Evolutionary conservation across 1,140 invertebrate genomes (phyloP), one percentile per base, ranked within the genome.

Genomic region (Drosophila insularis): DNA sequence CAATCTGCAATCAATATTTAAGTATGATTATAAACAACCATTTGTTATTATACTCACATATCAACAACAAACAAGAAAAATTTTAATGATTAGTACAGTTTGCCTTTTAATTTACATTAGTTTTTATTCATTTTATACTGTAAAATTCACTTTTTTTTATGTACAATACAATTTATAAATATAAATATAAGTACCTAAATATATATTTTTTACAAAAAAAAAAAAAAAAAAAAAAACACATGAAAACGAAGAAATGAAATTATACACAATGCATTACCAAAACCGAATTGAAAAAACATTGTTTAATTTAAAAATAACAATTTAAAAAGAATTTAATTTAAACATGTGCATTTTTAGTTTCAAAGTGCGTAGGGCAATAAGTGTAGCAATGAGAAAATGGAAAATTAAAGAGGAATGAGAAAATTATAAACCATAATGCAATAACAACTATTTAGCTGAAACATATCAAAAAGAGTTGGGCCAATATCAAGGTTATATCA

Each of bases 361-460:
- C 13, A 78, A 27, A 66, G 77, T 85, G 80, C 81, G 60, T 65
- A 78, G 67, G 78, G 81, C 81, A 86, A 85, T 86, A 85, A 86
- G 62, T 74, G 69, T 76, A 73, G 43, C 43, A 50, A 50, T 11
- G 63, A 62, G 70, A 58, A 27, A 32, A 60, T 62, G 61, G 17
- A 50, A 50, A 50, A 50, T 54, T 39, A 27, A 37, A 56, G 13
- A 53, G 4, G 39, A 32, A 61, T 8, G 43, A 62, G 8, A 23
- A 13, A 6, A 60, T 4, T 19, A 56, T 55, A 50, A 62, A 63
- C 43, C 39, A 37, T 66, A 72, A 75, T 68, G 69, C 73, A 74
- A 71, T 74, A 50, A 14, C n/a, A 62, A 78, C 74, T 66, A 63
- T 71, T 71, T 67, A 74, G 71, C 55, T 80, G 65, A 21, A 71